Evolutionary conservation across 2,888 invertebrate species (phyloP), one percentile per base, ranked within the genome.

Genomic region (Mystacides longicornis): DNA sequence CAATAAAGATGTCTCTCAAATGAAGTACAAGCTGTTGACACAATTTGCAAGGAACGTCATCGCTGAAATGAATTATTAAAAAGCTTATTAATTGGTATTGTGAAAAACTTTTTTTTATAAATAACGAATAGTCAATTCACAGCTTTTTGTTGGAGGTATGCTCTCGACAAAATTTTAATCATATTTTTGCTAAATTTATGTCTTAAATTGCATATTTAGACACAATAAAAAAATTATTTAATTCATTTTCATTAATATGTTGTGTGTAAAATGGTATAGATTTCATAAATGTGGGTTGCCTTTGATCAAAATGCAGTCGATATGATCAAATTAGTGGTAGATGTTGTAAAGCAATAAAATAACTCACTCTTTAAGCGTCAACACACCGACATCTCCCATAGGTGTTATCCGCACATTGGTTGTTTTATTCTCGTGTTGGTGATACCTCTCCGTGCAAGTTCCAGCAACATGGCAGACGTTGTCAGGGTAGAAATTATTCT

Each of bases 11-110:
- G 67, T 93, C 89, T 59, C 85, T 82, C 62, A 93, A 74, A 70
- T 93, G 92, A 20, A 75, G 73, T 0, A 93, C 86, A 50, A 94
- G 71, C 68, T 91, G 89, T 64, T 89, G 84, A 70, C 93, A 94
- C 54, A 94, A 78, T 64, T 92, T 87, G 68, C 94, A 93, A 1
- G 91, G 85, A 51, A 89, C 77, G 66, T 86, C 83, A 63, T 83
- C 82, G 37, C 68, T 67, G 51, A 33, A 61, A 50, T 31, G 45
- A 45, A 31, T 9, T 31, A 31, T 31, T 31, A 31, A 9, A 14
- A 14, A 7, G 9, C 31, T 9, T 9, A 31, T 31, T 31, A 31
- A 9, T 9, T 31, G 14, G 14, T 31, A 31, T 7, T 31, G 7
- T 14, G 7, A 7, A 31, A 31, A 31, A 31, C 31, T 4, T 7